These are phyloP conservation scores for Lepidonotus clava DNA, from an alignment of 2,888 invertebrate species.

Conservation along the genomic window DNA sequence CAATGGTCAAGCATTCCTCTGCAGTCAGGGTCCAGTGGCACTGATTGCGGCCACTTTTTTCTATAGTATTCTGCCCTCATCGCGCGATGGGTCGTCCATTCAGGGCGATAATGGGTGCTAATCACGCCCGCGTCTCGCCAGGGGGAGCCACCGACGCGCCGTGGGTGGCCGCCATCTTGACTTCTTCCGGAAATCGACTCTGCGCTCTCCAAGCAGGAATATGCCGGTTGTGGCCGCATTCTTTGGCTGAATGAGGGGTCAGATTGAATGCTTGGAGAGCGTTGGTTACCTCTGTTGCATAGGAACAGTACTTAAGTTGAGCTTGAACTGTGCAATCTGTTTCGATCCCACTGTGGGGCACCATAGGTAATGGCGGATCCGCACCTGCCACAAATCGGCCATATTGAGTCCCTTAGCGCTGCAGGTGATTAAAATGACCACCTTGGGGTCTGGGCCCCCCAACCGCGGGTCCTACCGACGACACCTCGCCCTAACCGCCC, in stretches of 20 bases:
- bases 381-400: too few relatives aligned
- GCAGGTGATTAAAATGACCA: slow-evolving; percentile 2
- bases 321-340: too few relatives aligned
- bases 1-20: slow-evolving; percentile 11
- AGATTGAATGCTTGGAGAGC: too few relatives aligned
- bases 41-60: background rate
- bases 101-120: slow-evolving; percentile 9
- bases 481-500: background rate
- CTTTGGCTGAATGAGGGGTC: too few relatives aligned
- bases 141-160: background rate
- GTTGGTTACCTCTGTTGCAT: too few relatives aligned
- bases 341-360: too few relatives aligned
- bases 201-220: too few relatives aligned
- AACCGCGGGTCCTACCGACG: background rate
- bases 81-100: background rate
- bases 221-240: too few relatives aligned
- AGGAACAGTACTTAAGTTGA: too few relatives aligned
- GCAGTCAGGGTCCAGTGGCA: background rate
- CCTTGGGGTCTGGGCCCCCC: background rate
- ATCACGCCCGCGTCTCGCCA: background rate
- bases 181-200: too few relatives aligned
- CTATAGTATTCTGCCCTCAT: background rate
- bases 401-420: background rate
- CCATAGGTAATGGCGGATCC: too few relatives aligned
- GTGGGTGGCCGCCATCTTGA: slow-evolving; percentile 24